Percentiles rank a stretch among this genome's conserved stretches.
These are phyloP conservation scores for Alexandromys fortis DNA, from an alignment of 2,113 vertebrate genomes.

Conservation along the genomic window DNA sequence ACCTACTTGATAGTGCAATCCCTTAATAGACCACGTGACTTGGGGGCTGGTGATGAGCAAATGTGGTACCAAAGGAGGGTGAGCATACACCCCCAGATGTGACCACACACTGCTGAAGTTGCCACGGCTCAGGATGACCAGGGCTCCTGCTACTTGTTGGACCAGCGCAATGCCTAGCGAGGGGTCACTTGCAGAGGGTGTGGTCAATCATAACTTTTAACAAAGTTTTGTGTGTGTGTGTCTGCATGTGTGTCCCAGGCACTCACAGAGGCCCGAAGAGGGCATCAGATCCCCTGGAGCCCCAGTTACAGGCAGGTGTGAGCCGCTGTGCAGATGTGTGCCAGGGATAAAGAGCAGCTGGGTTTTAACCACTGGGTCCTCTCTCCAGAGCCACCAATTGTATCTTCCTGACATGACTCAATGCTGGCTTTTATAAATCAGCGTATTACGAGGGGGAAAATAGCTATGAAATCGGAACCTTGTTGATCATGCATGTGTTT, in stretches of 20 bases:
- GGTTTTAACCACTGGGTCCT: background rate
- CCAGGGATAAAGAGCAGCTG: background rate
- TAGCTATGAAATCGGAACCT: background rate
- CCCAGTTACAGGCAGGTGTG: background rate
- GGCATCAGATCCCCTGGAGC: background rate
- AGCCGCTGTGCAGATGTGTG: too few species aligned
- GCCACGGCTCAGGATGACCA: background rate
- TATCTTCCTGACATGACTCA: background rate
- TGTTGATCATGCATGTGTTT: background rate
- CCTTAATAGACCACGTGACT: background rate
- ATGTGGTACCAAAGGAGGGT: background rate
- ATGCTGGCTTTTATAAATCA: slow-evolving; percentile 3
- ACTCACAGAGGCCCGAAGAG: background rate
- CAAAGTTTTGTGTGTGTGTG: background rate
- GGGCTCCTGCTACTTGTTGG: background rate
- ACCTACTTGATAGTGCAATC: background rate
- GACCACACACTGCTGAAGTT: background rate
- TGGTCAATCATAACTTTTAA: background rate
- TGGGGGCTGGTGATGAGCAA: background rate
- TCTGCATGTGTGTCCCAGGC: background rate
- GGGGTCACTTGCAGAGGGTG: background rate
- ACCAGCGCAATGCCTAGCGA: background rate
- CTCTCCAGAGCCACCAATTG: background rate
- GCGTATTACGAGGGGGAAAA: too few species aligned
- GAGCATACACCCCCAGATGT: too few species aligned